Evolutionary conservation across 2,888 invertebrate genomes (phyloP).

Genomic region (Plemyria rubiginata): DNA sequence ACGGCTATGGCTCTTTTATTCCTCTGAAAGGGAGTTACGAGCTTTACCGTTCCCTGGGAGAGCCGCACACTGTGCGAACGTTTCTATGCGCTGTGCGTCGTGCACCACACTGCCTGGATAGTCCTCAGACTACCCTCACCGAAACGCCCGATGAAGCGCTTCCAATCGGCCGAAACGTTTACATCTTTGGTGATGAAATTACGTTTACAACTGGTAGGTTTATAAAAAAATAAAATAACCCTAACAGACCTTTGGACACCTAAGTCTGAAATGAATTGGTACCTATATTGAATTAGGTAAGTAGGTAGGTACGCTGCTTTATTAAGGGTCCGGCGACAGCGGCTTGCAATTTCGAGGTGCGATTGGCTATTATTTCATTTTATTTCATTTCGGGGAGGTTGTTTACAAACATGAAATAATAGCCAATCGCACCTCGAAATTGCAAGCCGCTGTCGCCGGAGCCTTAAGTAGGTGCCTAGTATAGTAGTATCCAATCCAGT

Average conservation of each 20-base stretch:
- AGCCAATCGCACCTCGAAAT: no score
- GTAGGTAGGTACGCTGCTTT: no score
- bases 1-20: slow-evolving; percentile 64
- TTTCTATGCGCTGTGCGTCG: slow-evolving; percentile 65
- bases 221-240: background rate
- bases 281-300: background rate
- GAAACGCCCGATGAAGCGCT: slow-evolving; percentile 52
- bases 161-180: slow-evolving; percentile 64
- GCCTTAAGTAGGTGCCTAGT: no score
- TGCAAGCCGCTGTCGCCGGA: no score
- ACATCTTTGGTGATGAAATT: slow-evolving; percentile 68
- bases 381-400: no score
- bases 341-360: no score
- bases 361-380: no score
- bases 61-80: slow-evolving; percentile 73
- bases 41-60: slow-evolving; percentile 73
- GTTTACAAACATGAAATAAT: no score
- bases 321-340: no score
- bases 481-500: no score
- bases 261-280: slow-evolving; percentile 5
- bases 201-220: slow-evolving; percentile 58
- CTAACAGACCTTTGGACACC: no score
- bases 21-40: slow-evolving; percentile 74
- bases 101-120: slow-evolving; percentile 52
- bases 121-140: slow-evolving; percentile 47